phyloP scores from a whole-genome alignment of 1,140 invertebrate genomes.

The Acarapis woodi region DNA sequence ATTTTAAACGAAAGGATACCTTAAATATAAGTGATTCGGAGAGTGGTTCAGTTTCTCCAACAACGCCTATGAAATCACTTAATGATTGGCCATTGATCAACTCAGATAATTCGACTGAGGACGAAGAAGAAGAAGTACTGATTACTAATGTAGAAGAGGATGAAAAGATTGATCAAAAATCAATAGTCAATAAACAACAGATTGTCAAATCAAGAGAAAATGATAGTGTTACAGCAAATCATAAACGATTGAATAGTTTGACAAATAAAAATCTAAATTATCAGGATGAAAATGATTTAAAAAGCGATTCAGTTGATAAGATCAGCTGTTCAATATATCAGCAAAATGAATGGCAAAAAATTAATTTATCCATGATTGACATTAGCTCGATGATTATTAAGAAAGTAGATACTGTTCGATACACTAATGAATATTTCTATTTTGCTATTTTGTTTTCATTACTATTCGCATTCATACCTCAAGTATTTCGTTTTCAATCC shows the following conservation, averaged over 20 bases:
- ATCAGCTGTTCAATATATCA: constrained; percentile 87
- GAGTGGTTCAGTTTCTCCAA: constrained; percentile 6
- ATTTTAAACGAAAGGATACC: background rate
- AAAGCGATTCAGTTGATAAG: background rate
- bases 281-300: background rate
- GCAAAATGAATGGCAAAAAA: constrained; percentile 53
- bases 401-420: constrained; percentile 48
- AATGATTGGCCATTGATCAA: constrained; percentile 34
- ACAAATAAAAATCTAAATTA: background rate
- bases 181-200: background rate
- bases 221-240: background rate
- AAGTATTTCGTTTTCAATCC: constrained; percentile 11
- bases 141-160: background rate
- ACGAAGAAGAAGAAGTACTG: constrained; percentile 24
- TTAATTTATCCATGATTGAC: constrained; percentile 65
- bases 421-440: constrained; percentile 43
- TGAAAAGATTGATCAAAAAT: background rate
- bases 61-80: constrained; percentile 14
- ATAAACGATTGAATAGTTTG: background rate
- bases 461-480: constrained; percentile 14
- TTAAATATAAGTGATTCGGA: no score
- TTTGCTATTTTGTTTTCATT: constrained; percentile 18
- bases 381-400: constrained; percentile 72
- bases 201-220: background rate
- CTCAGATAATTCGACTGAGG: constrained; percentile 13